Percentiles rank a stretch among this genome's conserved stretches.
These are phyloP conservation scores for Apocheima hispidaria DNA, from an alignment of 2,888 invertebrate genomes.

Conservation along the genomic window DNA sequence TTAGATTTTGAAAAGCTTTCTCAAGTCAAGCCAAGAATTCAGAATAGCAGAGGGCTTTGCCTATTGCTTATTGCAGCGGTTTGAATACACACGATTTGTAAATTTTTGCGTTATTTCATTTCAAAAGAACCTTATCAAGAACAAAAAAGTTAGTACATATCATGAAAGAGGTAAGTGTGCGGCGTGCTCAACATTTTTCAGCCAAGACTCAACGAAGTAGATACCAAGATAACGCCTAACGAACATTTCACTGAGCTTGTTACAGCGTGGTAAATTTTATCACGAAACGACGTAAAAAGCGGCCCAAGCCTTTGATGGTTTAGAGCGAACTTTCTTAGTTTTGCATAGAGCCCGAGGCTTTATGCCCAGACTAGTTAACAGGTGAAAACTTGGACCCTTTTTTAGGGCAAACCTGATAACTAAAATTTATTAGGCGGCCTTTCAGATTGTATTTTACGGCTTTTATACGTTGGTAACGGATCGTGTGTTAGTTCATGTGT, in stretches of 20 bases:
- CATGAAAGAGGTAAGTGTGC: slow-evolving; percentile 20
- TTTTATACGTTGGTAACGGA: no score
- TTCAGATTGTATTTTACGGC: slow-evolving; percentile 11
- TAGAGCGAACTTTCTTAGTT: slow-evolving; percentile 34
- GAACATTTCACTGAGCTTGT: slow-evolving; percentile 44
- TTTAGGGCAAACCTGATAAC: slow-evolving; percentile 9
- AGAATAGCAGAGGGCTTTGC: no score
- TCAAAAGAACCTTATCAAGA: no score
- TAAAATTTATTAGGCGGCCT: slow-evolving; percentile 7
- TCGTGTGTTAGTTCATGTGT: background rate
- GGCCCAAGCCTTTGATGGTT: slow-evolving; percentile 40
- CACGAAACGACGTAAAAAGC: slow-evolving; percentile 35
- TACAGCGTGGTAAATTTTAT: slow-evolving; percentile 54
- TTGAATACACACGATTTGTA: no score
- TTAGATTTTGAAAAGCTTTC: no score
- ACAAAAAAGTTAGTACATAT: background rate
- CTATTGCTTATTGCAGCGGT: no score
- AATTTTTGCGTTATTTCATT: no score
- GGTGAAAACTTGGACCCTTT: slow-evolving; percentile 16
- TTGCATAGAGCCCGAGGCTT: slow-evolving; percentile 26
- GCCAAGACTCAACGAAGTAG: slow-evolving; percentile 35
- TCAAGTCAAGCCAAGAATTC: no score
- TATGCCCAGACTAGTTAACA: slow-evolving; percentile 9
- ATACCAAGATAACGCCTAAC: slow-evolving; percentile 43
- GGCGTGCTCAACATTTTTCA: slow-evolving; percentile 30